Evolutionary conservation across 35 echinoderm and acorn worm species (phyloP).

Genomic region (Apostichopus japonicus): DNA sequence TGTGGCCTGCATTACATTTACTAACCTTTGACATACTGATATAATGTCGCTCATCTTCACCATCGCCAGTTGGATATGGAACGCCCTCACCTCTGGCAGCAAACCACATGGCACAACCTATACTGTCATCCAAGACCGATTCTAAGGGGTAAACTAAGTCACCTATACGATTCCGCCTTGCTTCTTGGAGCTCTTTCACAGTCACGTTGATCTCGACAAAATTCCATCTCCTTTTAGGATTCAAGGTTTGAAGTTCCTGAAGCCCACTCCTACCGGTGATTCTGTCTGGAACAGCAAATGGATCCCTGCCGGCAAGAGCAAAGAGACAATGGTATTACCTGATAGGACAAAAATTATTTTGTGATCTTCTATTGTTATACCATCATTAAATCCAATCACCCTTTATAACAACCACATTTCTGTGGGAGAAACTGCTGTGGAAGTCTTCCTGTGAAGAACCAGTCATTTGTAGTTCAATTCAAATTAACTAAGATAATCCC

Average conservation of each 20-base stretch:
- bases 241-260: constrained; percentile 69
- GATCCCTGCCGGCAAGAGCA: constrained; percentile 5
- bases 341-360: too few relatives aligned
- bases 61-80: background rate
- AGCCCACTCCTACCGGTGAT: constrained; percentile 76
- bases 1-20: background rate
- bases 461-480: too few relatives aligned
- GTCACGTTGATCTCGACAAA: constrained; percentile 84
- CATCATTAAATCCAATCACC: too few relatives aligned
- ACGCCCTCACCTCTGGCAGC: constrained; percentile 81
- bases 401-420: too few relatives aligned
- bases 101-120: constrained; percentile 99
- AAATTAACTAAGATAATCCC: too few relatives aligned
- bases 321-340: background rate
- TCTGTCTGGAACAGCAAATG: constrained; percentile 83
- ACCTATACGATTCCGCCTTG: constrained; percentile 70
- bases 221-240: constrained; percentile 82
- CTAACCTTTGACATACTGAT: constrained; percentile 34
- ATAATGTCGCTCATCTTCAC: constrained; percentile 10
- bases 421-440: too few relatives aligned
- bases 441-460: too few relatives aligned
- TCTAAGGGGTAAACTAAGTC: constrained; percentile 86
- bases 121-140: constrained; percentile 94
- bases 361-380: too few relatives aligned
- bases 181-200: constrained; percentile 61